Evolutionary conservation across 2,888 invertebrate species (phyloP).

Genomic region (Caenorhabditis sp.): DNA sequence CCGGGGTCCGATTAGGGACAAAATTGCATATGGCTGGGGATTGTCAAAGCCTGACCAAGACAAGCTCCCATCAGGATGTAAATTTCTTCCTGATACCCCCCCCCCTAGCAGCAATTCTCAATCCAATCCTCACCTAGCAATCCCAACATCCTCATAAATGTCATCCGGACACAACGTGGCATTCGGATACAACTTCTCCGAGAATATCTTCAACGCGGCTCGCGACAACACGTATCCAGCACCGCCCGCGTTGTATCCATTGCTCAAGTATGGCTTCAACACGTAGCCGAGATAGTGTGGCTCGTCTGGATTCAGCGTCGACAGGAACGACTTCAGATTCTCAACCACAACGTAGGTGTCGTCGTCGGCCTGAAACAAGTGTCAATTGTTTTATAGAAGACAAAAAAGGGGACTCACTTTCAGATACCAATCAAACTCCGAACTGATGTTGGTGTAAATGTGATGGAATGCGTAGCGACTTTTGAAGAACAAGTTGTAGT

Average conservation of each 20-base stretch:
- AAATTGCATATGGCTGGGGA: no score
- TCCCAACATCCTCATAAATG: slow-evolving; percentile 74
- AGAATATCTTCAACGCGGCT: slow-evolving; percentile 70
- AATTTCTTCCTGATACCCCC: no score
- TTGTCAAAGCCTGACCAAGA: no score
- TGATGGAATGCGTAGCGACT: slow-evolving; percentile 73
- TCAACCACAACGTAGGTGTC: slow-evolving; percentile 77
- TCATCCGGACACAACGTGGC: slow-evolving; percentile 70
- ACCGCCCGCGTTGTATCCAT: slow-evolving; percentile 78
- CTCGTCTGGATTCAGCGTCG: slow-evolving; percentile 64
- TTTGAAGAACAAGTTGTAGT: slow-evolving; percentile 74
- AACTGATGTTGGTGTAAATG: slow-evolving; percentile 66
- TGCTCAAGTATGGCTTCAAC: slow-evolving; percentile 70
- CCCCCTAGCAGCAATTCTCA: no score
- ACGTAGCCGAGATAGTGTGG: slow-evolving; percentile 74
- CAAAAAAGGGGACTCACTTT: slow-evolving; percentile 62
- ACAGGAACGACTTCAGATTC: slow-evolving; percentile 68
- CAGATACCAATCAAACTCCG: slow-evolving; percentile 77
- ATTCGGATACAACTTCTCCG: slow-evolving; percentile 66
- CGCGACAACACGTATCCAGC: slow-evolving; percentile 75
- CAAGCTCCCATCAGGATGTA: no score
- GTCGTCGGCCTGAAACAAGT: slow-evolving; percentile 76
- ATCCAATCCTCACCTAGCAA: slow-evolving; percentile 68
- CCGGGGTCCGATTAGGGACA: no score
- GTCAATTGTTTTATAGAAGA: background rate